Conservation (phyloP, 1,140 invertebrate species). For the Heliconius eleuchia region DNA sequence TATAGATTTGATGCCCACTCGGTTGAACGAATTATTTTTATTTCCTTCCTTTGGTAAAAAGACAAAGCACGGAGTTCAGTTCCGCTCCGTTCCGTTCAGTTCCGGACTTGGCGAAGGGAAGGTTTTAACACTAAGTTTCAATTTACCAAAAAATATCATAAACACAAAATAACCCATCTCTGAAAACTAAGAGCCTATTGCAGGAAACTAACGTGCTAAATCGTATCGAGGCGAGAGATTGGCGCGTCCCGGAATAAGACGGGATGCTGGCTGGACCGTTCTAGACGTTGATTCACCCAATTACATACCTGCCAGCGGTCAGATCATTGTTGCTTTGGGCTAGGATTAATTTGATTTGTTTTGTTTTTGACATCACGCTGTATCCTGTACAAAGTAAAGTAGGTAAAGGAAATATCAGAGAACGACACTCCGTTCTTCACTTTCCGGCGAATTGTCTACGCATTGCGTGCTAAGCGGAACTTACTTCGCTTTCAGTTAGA, state of each 20-base stretch:
- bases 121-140: background rate
- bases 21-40: too few species aligned
- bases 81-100: too few species aligned
- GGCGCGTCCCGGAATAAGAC: constrained; percentile 31
- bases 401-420: too few species aligned
- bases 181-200: background rate
- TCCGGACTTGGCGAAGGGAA: background rate
- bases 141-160: background rate
- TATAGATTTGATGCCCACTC: too few species aligned
- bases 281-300: constrained; percentile 35
- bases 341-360: constrained; percentile 22
- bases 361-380: background rate
- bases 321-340: constrained; percentile 24
- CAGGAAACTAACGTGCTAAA: constrained; percentile 23
- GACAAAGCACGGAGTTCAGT: too few species aligned
- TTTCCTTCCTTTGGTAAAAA: too few species aligned
- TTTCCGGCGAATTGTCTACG: background rate
- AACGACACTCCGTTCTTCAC: background rate
- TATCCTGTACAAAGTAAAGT: background rate
- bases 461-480: too few species aligned
- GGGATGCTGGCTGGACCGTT: constrained; percentile 26
- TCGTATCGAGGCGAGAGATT: constrained; percentile 29
- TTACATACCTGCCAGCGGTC: constrained; percentile 33
- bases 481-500: too few species aligned
- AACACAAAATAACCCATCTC: too few species aligned